Evolutionary conservation across 2,113 vertebrate genomes (phyloP).

Genomic region (Columbina picui): DNA sequence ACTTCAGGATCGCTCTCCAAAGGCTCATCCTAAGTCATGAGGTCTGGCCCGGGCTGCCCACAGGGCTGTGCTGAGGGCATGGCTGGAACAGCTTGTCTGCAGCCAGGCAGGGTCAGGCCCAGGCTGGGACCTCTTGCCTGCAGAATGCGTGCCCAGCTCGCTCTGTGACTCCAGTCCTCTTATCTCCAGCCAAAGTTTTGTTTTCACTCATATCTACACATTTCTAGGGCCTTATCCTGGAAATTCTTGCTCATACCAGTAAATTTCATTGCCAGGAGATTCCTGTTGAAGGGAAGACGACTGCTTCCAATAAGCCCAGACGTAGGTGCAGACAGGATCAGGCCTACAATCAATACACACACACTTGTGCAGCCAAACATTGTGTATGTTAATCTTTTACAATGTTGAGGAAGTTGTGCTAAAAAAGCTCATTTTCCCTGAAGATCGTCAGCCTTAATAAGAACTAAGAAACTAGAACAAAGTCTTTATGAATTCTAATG

Average conservation of each 20-base stretch:
- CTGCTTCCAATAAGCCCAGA: not conserved
- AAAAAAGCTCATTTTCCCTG: constrained; percentile 20
- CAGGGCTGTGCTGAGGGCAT: not conserved
- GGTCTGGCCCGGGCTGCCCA: not conserved
- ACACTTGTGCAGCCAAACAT: not conserved
- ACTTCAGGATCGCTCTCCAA: not conserved
- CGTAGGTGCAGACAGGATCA: not conserved
- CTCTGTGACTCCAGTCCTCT: not conserved
- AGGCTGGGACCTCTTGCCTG: not conserved
- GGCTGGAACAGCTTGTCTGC: not conserved
- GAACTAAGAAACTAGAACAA: constrained; percentile 55
- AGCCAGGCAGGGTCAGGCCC: not conserved
- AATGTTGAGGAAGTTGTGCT: not conserved
- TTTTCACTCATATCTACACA: not conserved
- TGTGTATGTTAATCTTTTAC: not conserved
- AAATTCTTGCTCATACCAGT: not conserved
- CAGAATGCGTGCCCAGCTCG: not conserved
- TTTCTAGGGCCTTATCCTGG: not conserved
- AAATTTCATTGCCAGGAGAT: not conserved
- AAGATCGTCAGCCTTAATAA: constrained; percentile 45
- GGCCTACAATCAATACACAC: not conserved
- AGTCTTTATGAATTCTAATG: constrained; percentile 65
- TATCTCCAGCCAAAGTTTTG: not conserved
- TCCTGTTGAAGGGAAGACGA: not conserved
- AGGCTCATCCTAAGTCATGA: not conserved